Base-by-base conservation (phyloP, 2,113 vertebrate species). In the Noturus placidus region DNA sequence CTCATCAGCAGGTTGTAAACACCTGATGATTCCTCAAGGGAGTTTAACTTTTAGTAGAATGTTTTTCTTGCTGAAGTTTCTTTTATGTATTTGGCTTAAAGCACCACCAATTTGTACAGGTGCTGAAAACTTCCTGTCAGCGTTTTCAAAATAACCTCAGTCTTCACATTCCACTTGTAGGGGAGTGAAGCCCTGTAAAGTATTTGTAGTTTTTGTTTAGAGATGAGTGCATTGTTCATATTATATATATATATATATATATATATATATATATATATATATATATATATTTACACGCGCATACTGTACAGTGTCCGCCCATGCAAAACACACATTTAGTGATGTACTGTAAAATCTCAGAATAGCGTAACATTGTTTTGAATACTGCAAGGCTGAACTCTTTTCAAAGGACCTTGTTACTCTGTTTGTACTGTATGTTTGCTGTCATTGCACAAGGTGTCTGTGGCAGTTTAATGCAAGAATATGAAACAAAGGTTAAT, bases 161-260 rank as follows among this genome's bases (percentile, higher is more conserved):
- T 67, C 46, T 38, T 57, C 46, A 54, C 81, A 83, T 87, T 84
- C 81, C 87, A 78, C 42, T n/a, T 83, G 67, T 20, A 19, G 70
- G 56, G 19, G 17, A 22, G 27, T 50, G 65, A 70, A 74, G 69
- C 27, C 65, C 10, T 59, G 79, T 20, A 33, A 46, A 17, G 9
- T 50, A 8, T 13, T 3, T 76, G 19, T 19, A 27, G 42, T 38
- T 57, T 63, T 42, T 63, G 13, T 4, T 6, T 27, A 46, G 14
- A 61, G 15, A 25, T 14, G 3, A 1, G 20, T 15, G 11, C 25
- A 9, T 79, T 25, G 52, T 65, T 4, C 3, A 10, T 42, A n/a
- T n/a, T n/a, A n/a, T n/a, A n/a, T n/a, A n/a, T n/a, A n/a, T n/a
- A n/a, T n/a, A n/a, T n/a, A n/a, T n/a, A n/a, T n/a, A n/a, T n/a